phyloP scores from a whole-genome alignment of 1,140 invertebrate genomes.

The Drosophila albomicans region DNA sequence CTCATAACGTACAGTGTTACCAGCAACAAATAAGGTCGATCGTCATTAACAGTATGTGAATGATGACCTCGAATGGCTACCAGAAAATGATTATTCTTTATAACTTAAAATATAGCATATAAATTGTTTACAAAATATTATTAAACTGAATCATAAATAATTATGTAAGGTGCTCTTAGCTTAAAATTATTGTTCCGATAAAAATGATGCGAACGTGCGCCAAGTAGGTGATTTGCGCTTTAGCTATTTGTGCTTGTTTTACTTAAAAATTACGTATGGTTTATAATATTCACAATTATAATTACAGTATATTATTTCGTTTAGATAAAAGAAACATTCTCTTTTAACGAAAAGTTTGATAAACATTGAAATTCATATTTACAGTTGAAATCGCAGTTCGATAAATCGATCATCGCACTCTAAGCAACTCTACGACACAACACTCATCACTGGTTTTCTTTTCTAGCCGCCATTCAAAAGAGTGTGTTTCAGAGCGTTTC shows the following conservation, averaged over 20 bases:
- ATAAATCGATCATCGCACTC: slow-evolving; percentile 22
- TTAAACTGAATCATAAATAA: background rate
- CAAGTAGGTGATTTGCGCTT: no score
- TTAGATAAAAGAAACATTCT: no score
- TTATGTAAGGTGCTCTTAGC: background rate
- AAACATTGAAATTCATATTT: slow-evolving; percentile 3
- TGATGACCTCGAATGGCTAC: background rate
- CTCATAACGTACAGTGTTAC: slow-evolving; percentile 23
- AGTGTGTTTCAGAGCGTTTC: slow-evolving; percentile 46
- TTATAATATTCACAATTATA: no score
- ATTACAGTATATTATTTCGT: no score
- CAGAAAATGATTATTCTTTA: background rate
- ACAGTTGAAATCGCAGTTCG: background rate
- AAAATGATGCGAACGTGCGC: no score
- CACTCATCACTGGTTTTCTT: slow-evolving; percentile 49
- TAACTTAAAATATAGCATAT: background rate
- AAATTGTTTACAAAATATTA: background rate
- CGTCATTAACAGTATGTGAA: slow-evolving; percentile 8
- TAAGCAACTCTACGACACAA: slow-evolving; percentile 41
- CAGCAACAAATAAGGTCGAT: slow-evolving; percentile 8
- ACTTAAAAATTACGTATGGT: no score
- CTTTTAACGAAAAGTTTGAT: background rate
- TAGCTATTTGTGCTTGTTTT: no score
- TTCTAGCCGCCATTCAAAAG: slow-evolving; percentile 59
- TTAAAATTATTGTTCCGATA: no score